Percentiles rank a stretch among this genome's conserved stretches.
phyloP scores from a whole-genome alignment of 2,888 invertebrate species.

The Drosophila koepferae region DNA sequence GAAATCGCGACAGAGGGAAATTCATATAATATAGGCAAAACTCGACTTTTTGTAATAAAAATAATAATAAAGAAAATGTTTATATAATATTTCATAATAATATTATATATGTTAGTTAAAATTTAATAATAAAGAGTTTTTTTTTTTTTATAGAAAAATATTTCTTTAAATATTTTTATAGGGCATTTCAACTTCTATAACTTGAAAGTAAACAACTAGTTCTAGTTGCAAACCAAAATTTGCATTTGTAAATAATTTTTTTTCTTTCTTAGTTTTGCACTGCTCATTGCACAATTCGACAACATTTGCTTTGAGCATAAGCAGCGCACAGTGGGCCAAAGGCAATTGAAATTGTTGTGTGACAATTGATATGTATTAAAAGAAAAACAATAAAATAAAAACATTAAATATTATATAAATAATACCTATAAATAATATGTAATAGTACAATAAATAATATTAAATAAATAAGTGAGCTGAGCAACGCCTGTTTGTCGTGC shows the following conservation, averaged over 20 bases:
- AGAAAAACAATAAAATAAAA: too few species aligned
- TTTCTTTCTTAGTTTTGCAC: conserved; percentile 41
- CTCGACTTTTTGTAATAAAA: neutral
- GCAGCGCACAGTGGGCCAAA: conserved; percentile 42
- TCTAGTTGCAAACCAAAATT: conserved; percentile 46
- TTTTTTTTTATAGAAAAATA: neutral
- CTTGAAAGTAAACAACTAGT: neutral
- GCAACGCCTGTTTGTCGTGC: conserved; percentile 11
- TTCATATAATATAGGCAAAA: neutral
- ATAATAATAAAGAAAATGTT: neutral
- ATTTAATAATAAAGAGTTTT: too few species aligned
- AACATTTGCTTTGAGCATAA: conserved; percentile 57
- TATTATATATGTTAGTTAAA: neutral
- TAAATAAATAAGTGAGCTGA: neutral
- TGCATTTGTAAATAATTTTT: conserved; percentile 60
- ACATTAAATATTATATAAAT: neutral
- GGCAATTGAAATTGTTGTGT: neutral
- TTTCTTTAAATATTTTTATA: neutral
- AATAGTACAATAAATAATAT: neutral
- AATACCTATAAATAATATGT: neutral
- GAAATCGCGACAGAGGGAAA: neutral
- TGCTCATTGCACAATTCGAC: conserved; percentile 70
- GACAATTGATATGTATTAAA: neutral
- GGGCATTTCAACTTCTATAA: neutral
- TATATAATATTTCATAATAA: neutral